Conservation (phyloP, 2,113 vertebrate species). For the Corythaixoides concolor region DNA sequence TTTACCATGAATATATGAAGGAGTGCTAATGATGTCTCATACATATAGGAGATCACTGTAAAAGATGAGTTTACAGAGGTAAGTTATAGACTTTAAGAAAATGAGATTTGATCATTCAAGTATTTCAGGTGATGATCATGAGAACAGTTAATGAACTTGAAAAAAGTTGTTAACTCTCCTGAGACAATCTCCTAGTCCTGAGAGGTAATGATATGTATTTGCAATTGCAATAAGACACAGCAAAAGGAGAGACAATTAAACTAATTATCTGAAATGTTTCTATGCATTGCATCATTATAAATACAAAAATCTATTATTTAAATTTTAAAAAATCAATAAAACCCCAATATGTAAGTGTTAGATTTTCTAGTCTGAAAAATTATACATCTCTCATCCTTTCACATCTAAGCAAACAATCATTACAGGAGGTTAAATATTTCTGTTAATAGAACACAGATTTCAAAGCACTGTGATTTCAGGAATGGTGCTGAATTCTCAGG, state of each 20-base stretch:
- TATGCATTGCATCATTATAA: neutral
- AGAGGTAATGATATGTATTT: neutral
- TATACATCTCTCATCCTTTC: neutral
- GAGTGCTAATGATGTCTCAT: neutral
- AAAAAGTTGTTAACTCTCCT: slow-evolving; percentile 9
- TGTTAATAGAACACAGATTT: neutral
- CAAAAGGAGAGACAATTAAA: neutral
- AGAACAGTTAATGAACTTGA: slow-evolving; percentile 31
- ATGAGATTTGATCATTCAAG: slow-evolving; percentile 26
- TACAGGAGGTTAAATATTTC: neutral
- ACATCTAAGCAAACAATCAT: neutral
- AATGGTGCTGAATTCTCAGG: neutral
- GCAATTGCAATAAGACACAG: neutral
- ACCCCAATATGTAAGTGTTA: accelerated
- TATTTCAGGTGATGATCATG: slow-evolving; percentile 3
- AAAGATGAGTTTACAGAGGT: slow-evolving; percentile 1
- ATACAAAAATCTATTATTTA: neutral
- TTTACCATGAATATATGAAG: neutral
- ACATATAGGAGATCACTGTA: neutral
- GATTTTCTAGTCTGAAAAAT: neutral
- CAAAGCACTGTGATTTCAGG: neutral
- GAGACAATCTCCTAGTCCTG: neutral
- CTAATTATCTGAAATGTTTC: neutral
- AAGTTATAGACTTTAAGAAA: slow-evolving; percentile 1
- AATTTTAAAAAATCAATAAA: accelerated